phyloP scores from a whole-genome alignment of 2,888 invertebrate species.

The Apotomis turbidana region DNA sequence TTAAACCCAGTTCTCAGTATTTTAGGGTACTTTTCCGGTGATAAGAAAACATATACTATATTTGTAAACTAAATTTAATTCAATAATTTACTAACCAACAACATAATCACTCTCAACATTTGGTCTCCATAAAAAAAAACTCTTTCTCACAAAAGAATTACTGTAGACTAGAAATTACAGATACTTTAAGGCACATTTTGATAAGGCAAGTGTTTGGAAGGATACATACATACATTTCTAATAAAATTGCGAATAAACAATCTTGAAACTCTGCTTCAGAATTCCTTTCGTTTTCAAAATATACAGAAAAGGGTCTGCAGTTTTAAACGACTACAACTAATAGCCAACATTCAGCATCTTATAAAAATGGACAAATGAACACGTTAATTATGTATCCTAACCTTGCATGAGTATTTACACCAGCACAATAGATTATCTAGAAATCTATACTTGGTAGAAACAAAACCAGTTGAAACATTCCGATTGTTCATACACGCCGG shows the following conservation, averaged over 20 bases:
- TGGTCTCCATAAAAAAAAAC: constrained; percentile 11
- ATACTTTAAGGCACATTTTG: not conserved
- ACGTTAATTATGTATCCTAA: constrained; percentile 1
- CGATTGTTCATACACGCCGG: too few species aligned
- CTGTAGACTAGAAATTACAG: constrained; percentile 7
- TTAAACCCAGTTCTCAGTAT: too few species aligned
- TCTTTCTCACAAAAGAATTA: constrained; percentile 9
- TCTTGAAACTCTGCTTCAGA: not conserved
- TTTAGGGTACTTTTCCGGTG: too few species aligned
- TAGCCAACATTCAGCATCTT: not conserved
- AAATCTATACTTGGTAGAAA: not conserved
- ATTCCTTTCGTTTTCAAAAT: not conserved
- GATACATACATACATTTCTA: not conserved
- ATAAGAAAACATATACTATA: constrained; percentile 43
- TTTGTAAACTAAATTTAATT: constrained; percentile 48
- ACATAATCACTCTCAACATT: constrained; percentile 29
- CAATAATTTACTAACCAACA: constrained; percentile 56
- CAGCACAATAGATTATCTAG: not conserved
- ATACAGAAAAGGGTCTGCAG: not conserved
- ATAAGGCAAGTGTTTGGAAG: not conserved
- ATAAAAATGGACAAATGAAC: not conserved
- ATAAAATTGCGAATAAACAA: not conserved
- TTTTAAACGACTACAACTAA: not conserved
- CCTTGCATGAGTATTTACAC: not conserved
- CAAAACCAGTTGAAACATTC: too few species aligned